Base-by-base conservation (phyloP, 2,113 vertebrate species). In the Corythornis madagascariensis region DNA sequence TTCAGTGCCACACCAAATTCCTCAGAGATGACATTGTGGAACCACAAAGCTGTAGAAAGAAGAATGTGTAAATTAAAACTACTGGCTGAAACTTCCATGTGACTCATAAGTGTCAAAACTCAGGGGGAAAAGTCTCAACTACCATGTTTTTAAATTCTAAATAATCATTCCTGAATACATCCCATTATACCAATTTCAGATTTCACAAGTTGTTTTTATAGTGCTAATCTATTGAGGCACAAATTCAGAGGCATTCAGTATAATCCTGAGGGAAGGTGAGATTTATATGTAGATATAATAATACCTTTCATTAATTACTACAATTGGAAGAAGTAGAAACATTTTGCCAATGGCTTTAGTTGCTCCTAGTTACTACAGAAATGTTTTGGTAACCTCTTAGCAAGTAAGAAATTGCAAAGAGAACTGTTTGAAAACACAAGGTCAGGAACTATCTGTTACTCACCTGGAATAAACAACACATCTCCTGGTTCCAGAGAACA, bases 381-480 rank as follows among this genome's bases (percentile, higher is more conserved):
- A 74, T 1, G 2, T 24, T 70, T 89, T 59, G 61, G 45, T n/a
- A 70, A 66, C 56, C 6, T 63, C 79, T 79, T 88, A 40, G 18
- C 35, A 74, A 82, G 79, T 24, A 8, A 71, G 16, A 50, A 89
- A 60, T 6, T 60, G 59, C 25, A 87, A 84, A 75, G 6, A 22
- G 35, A 79, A 43, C 55, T 55, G 19, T 45, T 85, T 11, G 63
- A 83, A 78, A 70, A 25, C 38, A n/a, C 11, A 24, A 4, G 8
- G 20, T 33, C 26, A 26, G 45, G 57, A 89, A 35, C n/a, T n/a
- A 28, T 45, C 82, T 77, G 18, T 72, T 56, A 65, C 97, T 96
- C 95, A 99, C 99, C 99, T 26, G 99, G 99, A 95, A 99, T 99
- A 86, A 99, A 99, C 33, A 99, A 98, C n/a, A 99, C 95, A 96